phyloP scores from a whole-genome alignment of 2,888 invertebrate genomes.

The Dysmachus trigonus region DNA sequence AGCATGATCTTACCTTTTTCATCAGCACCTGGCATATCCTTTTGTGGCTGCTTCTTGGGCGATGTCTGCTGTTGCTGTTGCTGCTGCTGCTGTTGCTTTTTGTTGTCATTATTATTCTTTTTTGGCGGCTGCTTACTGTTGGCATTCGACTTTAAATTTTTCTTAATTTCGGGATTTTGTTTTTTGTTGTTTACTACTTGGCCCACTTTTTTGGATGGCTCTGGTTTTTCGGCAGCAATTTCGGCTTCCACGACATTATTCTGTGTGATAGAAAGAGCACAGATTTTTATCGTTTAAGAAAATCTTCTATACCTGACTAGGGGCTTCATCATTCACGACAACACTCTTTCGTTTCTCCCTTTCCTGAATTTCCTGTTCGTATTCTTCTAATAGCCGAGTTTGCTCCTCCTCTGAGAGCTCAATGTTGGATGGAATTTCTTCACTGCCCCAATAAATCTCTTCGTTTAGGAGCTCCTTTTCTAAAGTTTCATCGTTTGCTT shows the following conservation, averaged over 20 bases:
- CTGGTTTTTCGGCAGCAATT: not conserved
- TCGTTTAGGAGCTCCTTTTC: constrained; percentile 54
- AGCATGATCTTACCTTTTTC: constrained; percentile 44
- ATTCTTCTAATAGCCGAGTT: constrained; percentile 72
- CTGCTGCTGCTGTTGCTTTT: constrained; percentile 29
- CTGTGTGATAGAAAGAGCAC: not conserved
- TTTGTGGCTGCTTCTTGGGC: constrained; percentile 33
- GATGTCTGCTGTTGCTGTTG: constrained; percentile 19
- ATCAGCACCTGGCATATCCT: not conserved
- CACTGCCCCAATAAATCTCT: constrained; percentile 67
- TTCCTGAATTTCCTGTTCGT: constrained; percentile 70
- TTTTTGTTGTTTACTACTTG: not conserved
- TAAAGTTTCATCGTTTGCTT: not conserved
- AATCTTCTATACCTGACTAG: constrained; percentile 10
- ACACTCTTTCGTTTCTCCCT: constrained; percentile 50
- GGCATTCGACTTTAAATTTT: constrained; percentile 22
- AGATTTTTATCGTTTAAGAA: not conserved
- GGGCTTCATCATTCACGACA: constrained; percentile 14
- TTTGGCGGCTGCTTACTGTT: constrained; percentile 24
- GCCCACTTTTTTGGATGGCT: not conserved
- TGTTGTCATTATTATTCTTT: constrained; percentile 15
- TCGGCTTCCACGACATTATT: not conserved
- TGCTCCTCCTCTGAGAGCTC: constrained; percentile 78
- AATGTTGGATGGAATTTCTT: constrained; percentile 72
- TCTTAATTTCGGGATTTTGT: not conserved